Base-by-base conservation (phyloP, 2,113 vertebrate genomes). In the Cacatua alba region DNA sequence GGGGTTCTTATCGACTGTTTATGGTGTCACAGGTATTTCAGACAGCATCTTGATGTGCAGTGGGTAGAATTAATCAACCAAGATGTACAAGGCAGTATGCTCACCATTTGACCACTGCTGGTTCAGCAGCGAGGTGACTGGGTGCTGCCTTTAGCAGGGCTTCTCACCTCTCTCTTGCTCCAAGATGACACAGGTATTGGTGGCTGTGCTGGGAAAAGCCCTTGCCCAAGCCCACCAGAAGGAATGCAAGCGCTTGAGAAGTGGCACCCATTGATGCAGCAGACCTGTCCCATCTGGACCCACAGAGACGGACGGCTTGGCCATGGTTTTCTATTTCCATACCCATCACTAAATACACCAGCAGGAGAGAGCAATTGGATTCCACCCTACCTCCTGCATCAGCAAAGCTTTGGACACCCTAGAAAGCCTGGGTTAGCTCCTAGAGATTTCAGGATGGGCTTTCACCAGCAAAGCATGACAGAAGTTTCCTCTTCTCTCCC, bases 1-100 rank as follows among this genome's bases (percentile, higher is more conserved):
- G 25, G 35, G 35, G 35, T 44, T 94, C 85, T 80, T 70, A 88
- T 41, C 25, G 49, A 96, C 57, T 63, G 83, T 49, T 79, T 87
- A 92, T 91, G 82, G 49, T 95, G 93, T 78, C 74, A 82, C 70
- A 82, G 95, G 90, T 91, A 84, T 86, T 53, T 85, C 41, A 6
- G 79, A 76, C 35, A 70, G 46, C 0, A 1, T 44, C 6, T 55
- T 18, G 65, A 90, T 46, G 48, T 0, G 1, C 25, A 74, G 82
- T 11, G 7, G 25, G 60, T 39, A 86, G 76, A 80, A 80, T 90
- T 84, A 88, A 94, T 88, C 86, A 82, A 95, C 81, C 0, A 0
- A 81, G 63, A 52, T 4, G 9, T 29, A 64, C 65, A 43, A 86
- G 59, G 51, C 74, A 90, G 77, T 41, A 74, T 25, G 29, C 64